A percentile compares a stretch with the other conserved stretches of the same genome.
phyloP scores from a whole-genome alignment of 64 coral and sea anemone genomes.

The Stichodactyla mertensii region DNA sequence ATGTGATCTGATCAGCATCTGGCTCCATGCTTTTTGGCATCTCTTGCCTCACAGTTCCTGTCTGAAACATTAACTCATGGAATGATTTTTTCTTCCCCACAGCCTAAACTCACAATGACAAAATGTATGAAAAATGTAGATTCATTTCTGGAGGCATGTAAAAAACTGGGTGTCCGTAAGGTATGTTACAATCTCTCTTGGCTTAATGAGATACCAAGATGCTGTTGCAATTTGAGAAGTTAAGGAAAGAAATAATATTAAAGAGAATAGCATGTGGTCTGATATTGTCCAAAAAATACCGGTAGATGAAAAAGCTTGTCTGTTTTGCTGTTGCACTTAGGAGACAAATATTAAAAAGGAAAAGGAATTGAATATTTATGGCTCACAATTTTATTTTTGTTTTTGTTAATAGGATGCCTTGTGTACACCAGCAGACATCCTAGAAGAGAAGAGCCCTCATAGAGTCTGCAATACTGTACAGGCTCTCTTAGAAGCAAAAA shows the following conservation, averaged over 20 bases:
- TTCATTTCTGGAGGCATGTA: conserved; percentile 78
- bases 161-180: conserved; percentile 88
- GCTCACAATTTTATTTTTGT: background rate
- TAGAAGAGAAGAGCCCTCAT: conserved; percentile 82
- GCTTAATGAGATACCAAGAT: too few species aligned
- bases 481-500: conserved; percentile 52
- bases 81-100: conserved; percentile 14
- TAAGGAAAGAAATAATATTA: too few species aligned
- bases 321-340: too few species aligned
- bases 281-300: too few species aligned
- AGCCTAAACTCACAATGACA: conserved; percentile 98
- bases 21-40: too few species aligned
- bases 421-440: conserved; percentile 81
- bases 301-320: too few species aligned
- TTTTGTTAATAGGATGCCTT: conserved; percentile 73
- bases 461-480: conserved; percentile 84
- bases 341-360: too few species aligned
- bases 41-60: too few species aligned
- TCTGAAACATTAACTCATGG: background rate
- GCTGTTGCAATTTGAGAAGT: too few species aligned
- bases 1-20: background rate
- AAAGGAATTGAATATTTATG: background rate
- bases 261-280: too few species aligned
- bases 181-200: conserved; percentile 15
- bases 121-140: conserved; percentile 99